Base-by-base conservation (phyloP, 1,140 invertebrate genomes). In the Drosophila auraria region DNA sequence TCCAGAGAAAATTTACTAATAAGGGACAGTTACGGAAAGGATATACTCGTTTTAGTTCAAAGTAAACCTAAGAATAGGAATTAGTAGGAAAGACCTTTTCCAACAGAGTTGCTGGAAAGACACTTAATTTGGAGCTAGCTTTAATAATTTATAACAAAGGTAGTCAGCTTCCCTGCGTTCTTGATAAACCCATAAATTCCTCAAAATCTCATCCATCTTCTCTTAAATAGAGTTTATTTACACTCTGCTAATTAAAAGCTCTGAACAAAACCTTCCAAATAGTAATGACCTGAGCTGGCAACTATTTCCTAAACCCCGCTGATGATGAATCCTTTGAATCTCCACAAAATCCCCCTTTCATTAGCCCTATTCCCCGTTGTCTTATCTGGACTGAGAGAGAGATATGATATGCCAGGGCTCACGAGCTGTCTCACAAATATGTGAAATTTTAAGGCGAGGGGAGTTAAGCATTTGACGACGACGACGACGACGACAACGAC, bases 371-470 rank as follows among this genome's bases (percentile, higher is more conserved):
- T 23, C 20, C 44, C 17, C 12, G 4, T 42, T 36, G 30, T 38
- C 44, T 59, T 50, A 59, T 71, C 53, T 50, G 2, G 3, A 23
- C n/a, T 14, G 0, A 36, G 14, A 23, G 14, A 23, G 23, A 25
- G 23, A 56, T 68, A 49, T 49, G 40, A 15, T n/a, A 69, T 27
- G 51, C 17, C 27, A 20, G 38, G 51, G 51, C 40, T 74, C 30
- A 15, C 17, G 9, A 30, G 40, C 49, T 74, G 58, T 54, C 49
- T 54, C 56, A 36, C 15, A 56, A 45, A 70, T 70, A 59, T 72
- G 54, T 57, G 38, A 57, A 51, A 68, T 36, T 78, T 68, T 69
- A 44, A 68, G 50, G 45, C 63, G 38, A 30, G 27, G 44, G 47
- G 44, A 47, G 36, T 56, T 61, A 60, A 69, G 75, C 50, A 76